Percentiles rank a stretch among this genome's conserved stretches.
Evolutionary conservation across 1,140 invertebrate genomes (phyloP).

Genomic region (Lucilia cuprina): DNA sequence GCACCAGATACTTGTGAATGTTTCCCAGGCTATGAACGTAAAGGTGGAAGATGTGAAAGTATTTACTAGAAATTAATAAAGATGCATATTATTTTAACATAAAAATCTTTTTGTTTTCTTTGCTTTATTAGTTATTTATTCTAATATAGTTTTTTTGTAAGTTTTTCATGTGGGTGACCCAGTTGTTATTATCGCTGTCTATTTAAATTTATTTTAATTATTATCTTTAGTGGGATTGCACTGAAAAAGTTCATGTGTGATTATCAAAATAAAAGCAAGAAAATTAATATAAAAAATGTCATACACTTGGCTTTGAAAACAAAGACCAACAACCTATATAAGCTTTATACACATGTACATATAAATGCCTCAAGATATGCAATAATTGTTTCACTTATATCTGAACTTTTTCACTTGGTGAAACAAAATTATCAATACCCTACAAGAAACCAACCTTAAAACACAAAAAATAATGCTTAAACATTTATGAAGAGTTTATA

Average conservation of each 20-base stretch:
- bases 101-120: not conserved
- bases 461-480: no score
- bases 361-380: slow-evolving; percentile 1
- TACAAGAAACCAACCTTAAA: no score
- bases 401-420: no score
- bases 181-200: not conserved
- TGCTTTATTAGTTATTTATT: not conserved
- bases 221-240: not conserved
- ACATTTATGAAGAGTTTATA: no score
- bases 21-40: slow-evolving; percentile 47
- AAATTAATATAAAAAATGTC: not conserved
- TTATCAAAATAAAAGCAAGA: not conserved
- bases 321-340: not conserved
- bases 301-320: slow-evolving; percentile 12
- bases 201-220: not conserved
- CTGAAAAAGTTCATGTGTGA: slow-evolving; percentile 20
- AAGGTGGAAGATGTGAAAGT: slow-evolving; percentile 39
- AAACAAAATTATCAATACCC: no score
- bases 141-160: not conserved
- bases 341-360: not conserved
- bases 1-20: slow-evolving; percentile 65
- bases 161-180: not conserved
- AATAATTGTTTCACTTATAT: no score
- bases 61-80: not conserved
- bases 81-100: not conserved